phyloP scores from a whole-genome alignment of 2,113 vertebrate species.

The Acrocephalus arundinaceus region DNA sequence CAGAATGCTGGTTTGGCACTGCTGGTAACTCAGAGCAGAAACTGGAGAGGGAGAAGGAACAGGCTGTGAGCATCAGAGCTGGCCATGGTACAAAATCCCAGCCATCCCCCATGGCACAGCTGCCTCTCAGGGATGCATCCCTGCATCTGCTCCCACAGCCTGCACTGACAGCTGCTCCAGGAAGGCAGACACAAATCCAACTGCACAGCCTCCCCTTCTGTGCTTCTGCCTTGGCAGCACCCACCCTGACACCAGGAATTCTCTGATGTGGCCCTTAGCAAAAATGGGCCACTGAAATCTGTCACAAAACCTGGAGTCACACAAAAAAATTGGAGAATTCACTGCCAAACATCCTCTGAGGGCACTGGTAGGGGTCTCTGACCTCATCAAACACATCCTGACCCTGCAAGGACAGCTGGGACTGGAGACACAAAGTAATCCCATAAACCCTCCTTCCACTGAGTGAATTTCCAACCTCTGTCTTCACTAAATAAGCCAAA shows the following conservation, averaged over 20 bases:
- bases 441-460: neutral
- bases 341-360: neutral
- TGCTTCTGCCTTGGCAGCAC: neutral
- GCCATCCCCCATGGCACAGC: neutral
- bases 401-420: neutral
- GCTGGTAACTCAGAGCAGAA: neutral
- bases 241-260: neutral
- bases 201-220: neutral
- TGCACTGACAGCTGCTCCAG: constrained; percentile 4
- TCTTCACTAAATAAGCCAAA: neutral
- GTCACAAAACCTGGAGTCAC: neutral
- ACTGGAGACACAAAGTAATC: neutral
- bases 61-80: neutral
- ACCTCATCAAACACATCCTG: neutral
- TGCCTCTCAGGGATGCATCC: neutral
- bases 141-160: constrained; percentile 9
- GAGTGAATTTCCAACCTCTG: neutral
- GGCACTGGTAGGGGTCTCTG: neutral
- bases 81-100: neutral
- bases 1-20: neutral
- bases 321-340: neutral
- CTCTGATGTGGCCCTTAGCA: neutral
- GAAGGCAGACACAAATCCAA: neutral
- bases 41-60: neutral
- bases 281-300: neutral